Evolutionary conservation across 2,888 invertebrate genomes (phyloP), one percentile per base, ranked within the genome.

Genomic region (Luperina testacea): DNA sequence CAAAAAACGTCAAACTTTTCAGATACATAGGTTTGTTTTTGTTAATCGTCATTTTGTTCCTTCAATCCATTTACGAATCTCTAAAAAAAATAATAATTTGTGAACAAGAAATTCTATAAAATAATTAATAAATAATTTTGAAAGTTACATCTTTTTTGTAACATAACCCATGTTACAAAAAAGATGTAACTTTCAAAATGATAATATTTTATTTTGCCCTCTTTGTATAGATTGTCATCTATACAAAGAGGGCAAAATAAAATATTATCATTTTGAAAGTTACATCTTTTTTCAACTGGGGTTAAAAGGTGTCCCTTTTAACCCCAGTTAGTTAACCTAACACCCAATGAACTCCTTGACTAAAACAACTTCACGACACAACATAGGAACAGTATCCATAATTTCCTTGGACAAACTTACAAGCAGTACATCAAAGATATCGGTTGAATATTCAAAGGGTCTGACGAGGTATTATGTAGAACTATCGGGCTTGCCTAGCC

Each of bases 371-470:
- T 8, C 72, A 59, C 45, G 15, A 38, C 63, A 69, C 38, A 72
- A 73, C 27, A 71, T 32, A 59, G 76, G 74, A 80, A 78, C 73
- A 74, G 45, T 59, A 80, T 81, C 78, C 82, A 85, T 82, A 86
- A 85, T 82, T 84, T 81, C 72, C 77, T 73, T 67, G 61, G 73
- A 71, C 80, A 81, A 85, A 80, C 79, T 88, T 79, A 77, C 74
- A 76, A 90, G 75, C 78, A 89, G 89, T 91, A 94, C 94, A 94
- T 95, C 95, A 95, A 95, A 95, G 95, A 94, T 95, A 90, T 91
- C 90, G 91, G 85, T 92, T 95, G 95, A 95, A 95, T 95, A 95
- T 95, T 95, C 95, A 95, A 91, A 92, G 91, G 94, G 92, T 90
- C 91, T 92, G 93, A 93, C 92, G 92, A 90, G 89, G 92, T 91